phyloP scores from a whole-genome alignment of 2,113 vertebrate genomes.

The Aegotheles bennettii region DNA sequence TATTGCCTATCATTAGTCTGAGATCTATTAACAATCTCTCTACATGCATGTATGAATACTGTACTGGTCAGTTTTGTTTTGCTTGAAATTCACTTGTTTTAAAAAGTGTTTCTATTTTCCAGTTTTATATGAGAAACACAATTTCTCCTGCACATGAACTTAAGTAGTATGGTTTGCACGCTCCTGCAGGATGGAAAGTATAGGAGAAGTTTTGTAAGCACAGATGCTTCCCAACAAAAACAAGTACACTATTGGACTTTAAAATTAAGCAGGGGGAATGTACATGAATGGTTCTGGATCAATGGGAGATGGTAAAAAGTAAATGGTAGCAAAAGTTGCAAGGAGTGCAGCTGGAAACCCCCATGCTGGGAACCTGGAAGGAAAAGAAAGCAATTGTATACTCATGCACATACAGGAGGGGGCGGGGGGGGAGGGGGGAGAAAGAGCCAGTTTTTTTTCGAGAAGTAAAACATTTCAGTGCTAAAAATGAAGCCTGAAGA shows the following conservation, averaged over 20 bases:
- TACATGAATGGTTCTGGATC: slow-evolving; percentile 66
- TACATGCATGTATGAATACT: background rate
- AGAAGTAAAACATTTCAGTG: background rate
- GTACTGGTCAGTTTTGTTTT: background rate
- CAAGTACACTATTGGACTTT: background rate
- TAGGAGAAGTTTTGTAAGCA: background rate
- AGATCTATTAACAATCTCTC: background rate
- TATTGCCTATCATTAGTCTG: background rate
- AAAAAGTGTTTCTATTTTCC: background rate
- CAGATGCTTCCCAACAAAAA: background rate
- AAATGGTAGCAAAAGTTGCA: slow-evolving; percentile 46
- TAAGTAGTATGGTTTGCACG: background rate
- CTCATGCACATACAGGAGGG: fast-evolving
- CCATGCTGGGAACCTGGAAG: slow-evolving; percentile 31
- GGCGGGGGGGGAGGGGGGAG: background rate
- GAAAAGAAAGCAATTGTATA: background rate
- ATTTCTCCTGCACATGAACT: background rate
- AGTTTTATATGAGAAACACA: background rate
- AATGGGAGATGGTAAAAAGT: slow-evolving; percentile 70
- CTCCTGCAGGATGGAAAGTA: background rate
- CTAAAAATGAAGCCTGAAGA: background rate
- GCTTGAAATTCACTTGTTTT: background rate
- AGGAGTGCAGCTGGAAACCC: slow-evolving; percentile 24
- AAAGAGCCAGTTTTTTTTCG: background rate
- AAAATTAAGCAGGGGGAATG: background rate